A percentile compares a stretch with the other conserved stretches of the same genome.
Evolutionary conservation across 2,113 vertebrate species (phyloP).

Genomic region (Uropsilus gracilis): DNA sequence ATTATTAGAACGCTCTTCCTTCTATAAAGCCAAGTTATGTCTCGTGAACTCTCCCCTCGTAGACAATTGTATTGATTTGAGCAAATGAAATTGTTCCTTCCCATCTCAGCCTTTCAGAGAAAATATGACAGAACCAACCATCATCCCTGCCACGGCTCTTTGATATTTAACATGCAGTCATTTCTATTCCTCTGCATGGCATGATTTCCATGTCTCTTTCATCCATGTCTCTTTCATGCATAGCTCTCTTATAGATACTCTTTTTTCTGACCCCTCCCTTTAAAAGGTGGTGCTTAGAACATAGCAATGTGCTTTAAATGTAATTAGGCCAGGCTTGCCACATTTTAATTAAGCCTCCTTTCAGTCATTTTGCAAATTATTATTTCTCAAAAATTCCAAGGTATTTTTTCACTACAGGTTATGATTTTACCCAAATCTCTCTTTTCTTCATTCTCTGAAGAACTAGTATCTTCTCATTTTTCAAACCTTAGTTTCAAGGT

Average conservation of each 20-base stretch:
- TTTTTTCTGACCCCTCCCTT: not conserved
- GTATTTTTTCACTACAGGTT: not conserved
- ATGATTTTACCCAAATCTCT: not conserved
- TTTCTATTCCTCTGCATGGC: not conserved
- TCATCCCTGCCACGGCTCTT: not conserved
- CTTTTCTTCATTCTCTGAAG: not conserved
- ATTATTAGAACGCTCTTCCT: slow-evolving; percentile 21
- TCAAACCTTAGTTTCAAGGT: not conserved
- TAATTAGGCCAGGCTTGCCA: not conserved
- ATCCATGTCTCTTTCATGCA: not conserved
- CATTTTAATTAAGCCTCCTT: not conserved
- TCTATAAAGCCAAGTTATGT: slow-evolving; percentile 13
- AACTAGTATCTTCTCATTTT: not conserved
- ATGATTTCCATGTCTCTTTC: not conserved
- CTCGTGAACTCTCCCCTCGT: not conserved
- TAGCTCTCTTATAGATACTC: not conserved
- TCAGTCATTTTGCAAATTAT: not conserved
- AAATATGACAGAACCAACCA: not conserved
- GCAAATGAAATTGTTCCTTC: slow-evolving; percentile 30
- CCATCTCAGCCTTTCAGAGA: not conserved
- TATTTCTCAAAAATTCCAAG: not conserved
- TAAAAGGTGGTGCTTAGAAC: not conserved
- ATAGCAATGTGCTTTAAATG: not conserved
- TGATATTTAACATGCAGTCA: not conserved
- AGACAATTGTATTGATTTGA: slow-evolving; percentile 17